Conservation (phyloP, 1,140 invertebrate genomes). For the Dolichoris vasculosae region DNA sequence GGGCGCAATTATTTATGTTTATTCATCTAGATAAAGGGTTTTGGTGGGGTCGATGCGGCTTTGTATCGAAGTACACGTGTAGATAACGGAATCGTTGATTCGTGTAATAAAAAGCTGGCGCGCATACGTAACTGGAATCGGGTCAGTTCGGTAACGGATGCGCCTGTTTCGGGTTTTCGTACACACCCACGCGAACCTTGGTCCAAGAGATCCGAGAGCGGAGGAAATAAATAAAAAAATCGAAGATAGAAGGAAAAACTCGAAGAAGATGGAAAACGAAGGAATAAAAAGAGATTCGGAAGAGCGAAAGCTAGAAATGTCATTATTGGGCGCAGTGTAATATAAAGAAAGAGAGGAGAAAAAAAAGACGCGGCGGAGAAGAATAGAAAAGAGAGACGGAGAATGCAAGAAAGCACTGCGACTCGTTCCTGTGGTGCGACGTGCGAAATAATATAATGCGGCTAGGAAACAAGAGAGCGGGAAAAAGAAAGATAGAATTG, state of each 20-base stretch:
- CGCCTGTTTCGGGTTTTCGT: background rate
- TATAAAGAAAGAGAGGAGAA: constrained; percentile 35
- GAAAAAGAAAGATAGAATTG: background rate
- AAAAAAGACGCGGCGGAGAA: constrained; percentile 30
- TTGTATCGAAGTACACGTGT: background rate
- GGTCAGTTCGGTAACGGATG: background rate
- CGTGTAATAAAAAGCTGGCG: background rate
- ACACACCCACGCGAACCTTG: background rate
- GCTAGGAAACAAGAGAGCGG: background rate
- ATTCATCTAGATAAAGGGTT: background rate
- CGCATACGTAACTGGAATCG: background rate
- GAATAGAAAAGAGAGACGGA: constrained; percentile 27
- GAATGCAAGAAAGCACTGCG: background rate
- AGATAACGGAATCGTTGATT: constrained; percentile 7
- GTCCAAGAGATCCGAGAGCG: background rate
- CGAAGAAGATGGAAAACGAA: background rate
- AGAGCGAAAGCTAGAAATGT: constrained; percentile 23
- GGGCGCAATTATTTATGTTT: constrained; percentile 24
- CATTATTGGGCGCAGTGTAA: background rate
- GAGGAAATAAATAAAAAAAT: constrained; percentile 18
- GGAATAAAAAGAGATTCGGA: background rate
- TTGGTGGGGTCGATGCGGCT: background rate
- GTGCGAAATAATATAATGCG: constrained; percentile 45
- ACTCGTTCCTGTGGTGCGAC: background rate
- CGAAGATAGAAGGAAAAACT: background rate